phyloP scores from a whole-genome alignment of 2,888 invertebrate species.

The Cenopis cana region DNA sequence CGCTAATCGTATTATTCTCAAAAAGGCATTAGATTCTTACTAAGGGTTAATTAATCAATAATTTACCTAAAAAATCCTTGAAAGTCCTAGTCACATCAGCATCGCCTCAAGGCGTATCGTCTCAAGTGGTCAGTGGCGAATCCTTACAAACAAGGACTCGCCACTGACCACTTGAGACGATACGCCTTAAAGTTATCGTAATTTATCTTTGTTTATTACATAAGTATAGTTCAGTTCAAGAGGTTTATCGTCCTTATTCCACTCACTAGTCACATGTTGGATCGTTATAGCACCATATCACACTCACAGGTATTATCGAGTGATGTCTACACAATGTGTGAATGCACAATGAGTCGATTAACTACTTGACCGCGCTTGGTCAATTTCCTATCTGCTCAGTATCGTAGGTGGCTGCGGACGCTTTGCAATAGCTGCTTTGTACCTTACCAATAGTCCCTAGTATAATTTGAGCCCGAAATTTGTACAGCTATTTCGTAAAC shows the following conservation, averaged over 20 bases:
- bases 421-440: background rate
- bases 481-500: background rate
- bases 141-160: background rate
- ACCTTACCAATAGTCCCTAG: background rate
- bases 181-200: background rate
- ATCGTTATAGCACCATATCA: background rate
- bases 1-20: no score
- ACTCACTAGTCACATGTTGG: background rate
- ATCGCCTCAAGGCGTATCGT: no score
- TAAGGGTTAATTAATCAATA: background rate
- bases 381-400: slow-evolving; percentile 41
- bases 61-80: background rate
- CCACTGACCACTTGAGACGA: background rate
- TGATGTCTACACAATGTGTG: slow-evolving; percentile 24
- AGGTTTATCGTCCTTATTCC: slow-evolving; percentile 7
- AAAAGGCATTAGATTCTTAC: no score
- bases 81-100: no score
- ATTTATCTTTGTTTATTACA: background rate
- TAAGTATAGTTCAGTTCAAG: slow-evolving; percentile 7
- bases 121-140: no score
- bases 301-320: slow-evolving; percentile 5
- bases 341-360: slow-evolving; percentile 35
- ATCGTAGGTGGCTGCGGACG: slow-evolving; percentile 7
- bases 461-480: background rate
- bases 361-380: slow-evolving; percentile 34